Base-by-base conservation (phyloP, 2,797 vertebrate species). In the Discoglossus pictus region DNA sequence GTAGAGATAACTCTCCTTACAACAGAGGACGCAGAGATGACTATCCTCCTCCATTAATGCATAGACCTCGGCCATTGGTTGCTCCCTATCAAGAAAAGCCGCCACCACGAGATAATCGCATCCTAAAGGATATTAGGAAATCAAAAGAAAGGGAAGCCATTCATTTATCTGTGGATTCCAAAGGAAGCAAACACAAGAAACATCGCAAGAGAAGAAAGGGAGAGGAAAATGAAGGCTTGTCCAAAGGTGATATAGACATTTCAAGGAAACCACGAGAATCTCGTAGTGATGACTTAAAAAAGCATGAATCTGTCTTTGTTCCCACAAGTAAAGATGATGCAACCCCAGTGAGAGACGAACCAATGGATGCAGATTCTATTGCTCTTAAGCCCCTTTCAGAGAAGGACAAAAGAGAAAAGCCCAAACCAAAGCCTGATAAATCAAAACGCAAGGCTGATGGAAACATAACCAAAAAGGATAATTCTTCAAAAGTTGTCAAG, bases 321-420 rank as follows among this genome's bases (percentile, higher is more conserved):
- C 82, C 89, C 31, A 86, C 88, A 0, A 84, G 84, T 68, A 88
- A 94, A 73, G 95, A 96, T 1, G 96, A 99, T 69, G 96, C 95
- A 15, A 99, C 97, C 1, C 97, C 97, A 0, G 96, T 99, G 70
- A 86, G 97, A 77, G 97, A 99, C 8, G 97, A 92, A 58, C 97
- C 96, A 0, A 98, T 98, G 97, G 96, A 99, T n/a, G 91, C 90
- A 0, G 72, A 92, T 11, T 83, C 90, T 0, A 79, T 92, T 40
- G 76, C 91, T 70, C 86, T 89, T 42, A 92, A 91, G 68, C 79
- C 83, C 1, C 38, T 87, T 8, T 86, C 87, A 24, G 88, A 93
- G 43, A 98, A 95, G 75, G 89, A 91, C 25, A 95, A 90, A 72
- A 85, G 88, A 0, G 96, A 91, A 59, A 89, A 87, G 73, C 82